Evolutionary conservation across 2,888 invertebrate genomes (phyloP).

Genomic region (Lysandra bellargus): DNA sequence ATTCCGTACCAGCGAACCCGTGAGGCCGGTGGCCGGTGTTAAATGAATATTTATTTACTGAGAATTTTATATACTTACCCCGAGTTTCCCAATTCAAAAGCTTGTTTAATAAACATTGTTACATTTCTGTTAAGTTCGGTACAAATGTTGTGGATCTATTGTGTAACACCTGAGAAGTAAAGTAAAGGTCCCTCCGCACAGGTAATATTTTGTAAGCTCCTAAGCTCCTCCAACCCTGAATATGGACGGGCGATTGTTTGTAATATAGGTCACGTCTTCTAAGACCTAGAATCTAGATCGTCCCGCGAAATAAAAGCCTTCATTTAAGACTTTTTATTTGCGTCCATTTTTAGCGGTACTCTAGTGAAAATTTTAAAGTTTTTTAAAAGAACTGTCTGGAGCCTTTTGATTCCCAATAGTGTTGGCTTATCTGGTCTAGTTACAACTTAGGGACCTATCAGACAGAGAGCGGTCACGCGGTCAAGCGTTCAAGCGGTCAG

Average conservation of each 20-base stretch:
- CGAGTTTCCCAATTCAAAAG: not conserved
- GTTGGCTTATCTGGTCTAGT: not conserved
- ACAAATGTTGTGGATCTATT: not conserved
- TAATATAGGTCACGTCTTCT: slow-evolving; percentile 14
- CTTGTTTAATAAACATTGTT: not conserved
- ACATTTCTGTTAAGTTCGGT: not conserved
- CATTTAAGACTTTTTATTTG: not conserved
- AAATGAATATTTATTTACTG: slow-evolving; percentile 14
- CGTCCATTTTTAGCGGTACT: not conserved
- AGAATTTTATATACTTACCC: not conserved
- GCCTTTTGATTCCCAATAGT: not conserved
- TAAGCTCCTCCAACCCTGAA: not conserved
- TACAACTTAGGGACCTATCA: not conserved
- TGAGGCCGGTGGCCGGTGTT: slow-evolving; percentile 11
- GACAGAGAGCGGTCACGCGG: no score
- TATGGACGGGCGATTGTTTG: slow-evolving; percentile 11
- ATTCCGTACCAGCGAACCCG: slow-evolving; percentile 8
- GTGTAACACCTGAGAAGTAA: not conserved
- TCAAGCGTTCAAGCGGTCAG: no score
- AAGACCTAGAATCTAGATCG: slow-evolving; percentile 19
- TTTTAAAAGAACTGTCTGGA: not conserved
- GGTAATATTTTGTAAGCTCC: not conserved
- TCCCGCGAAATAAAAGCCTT: slow-evolving; percentile 9
- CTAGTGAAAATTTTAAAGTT: not conserved
- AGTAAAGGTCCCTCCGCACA: not conserved